These are phyloP conservation scores for Acipenser transmontanus DNA, from an alignment of 2,797 vertebrate species.

Conservation along the genomic window DNA sequence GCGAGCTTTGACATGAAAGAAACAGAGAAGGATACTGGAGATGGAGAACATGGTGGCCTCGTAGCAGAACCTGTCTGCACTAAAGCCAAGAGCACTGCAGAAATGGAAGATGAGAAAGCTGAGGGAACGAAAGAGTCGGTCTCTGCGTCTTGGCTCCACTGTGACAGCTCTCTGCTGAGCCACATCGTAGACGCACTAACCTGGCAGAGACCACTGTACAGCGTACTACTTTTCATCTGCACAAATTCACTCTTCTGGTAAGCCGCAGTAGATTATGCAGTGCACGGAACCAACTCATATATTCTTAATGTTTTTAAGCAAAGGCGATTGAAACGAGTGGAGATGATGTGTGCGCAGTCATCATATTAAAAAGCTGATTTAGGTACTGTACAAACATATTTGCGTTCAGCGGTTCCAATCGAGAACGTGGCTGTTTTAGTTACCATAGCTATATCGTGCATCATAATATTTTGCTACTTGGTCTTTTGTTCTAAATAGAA, in stretches of 20 bases:
- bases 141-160: conserved; percentile 4
- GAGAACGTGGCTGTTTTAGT: not conserved
- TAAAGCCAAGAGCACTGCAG: not conserved
- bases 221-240: conserved; percentile 63
- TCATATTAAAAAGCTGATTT: not conserved
- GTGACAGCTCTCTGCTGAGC: conserved; percentile 25
- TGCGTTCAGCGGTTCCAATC: not conserved
- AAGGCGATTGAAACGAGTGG: too few species aligned
- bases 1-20: conserved; percentile 34
- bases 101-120: conserved; percentile 21
- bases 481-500: too few species aligned
- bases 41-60: conserved; percentile 20
- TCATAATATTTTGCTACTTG: too few species aligned
- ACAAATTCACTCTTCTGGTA: conserved; percentile 80
- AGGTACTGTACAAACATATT: not conserved
- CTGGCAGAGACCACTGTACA: conserved; percentile 73
- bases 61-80: conserved; percentile 11
- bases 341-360: not conserved
- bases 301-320: not conserved
- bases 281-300: conserved; percentile 16
- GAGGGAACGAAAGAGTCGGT: conserved; percentile 21
- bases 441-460: too few species aligned
- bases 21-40: conserved; percentile 19
- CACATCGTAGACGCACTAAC: conserved; percentile 51
- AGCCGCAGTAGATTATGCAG: conserved; percentile 55